Evolutionary conservation across 2,113 vertebrate species (phyloP).

Genomic region (Gambusia holbrooki): DNA sequence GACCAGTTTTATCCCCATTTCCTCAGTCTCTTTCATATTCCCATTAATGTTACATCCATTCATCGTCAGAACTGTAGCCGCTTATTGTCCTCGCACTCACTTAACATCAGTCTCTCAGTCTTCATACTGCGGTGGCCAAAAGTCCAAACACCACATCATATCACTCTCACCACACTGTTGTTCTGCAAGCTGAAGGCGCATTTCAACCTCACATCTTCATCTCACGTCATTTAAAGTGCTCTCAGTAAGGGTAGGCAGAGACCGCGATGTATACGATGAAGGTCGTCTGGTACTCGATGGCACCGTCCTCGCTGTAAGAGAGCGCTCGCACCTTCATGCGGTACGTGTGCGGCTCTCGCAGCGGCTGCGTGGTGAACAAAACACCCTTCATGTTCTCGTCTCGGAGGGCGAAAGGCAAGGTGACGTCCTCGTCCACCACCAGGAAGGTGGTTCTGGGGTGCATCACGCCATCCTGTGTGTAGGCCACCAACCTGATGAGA

Average conservation of each 20-base stretch:
- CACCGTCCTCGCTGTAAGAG: slow-evolving; percentile 85
- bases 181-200: slow-evolving; percentile 10
- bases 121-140: slow-evolving; percentile 48
- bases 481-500: slow-evolving; percentile 94
- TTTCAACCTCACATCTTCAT: slow-evolving; percentile 1
- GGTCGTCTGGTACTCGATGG: slow-evolving; percentile 93
- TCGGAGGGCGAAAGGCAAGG: slow-evolving; percentile 89
- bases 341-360: slow-evolving; percentile 88
- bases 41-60: slow-evolving; percentile 31
- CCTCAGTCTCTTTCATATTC: slow-evolving; percentile 19
- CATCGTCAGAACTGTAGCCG: slow-evolving; percentile 11
- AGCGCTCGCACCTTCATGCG: slow-evolving; percentile 92
- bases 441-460: slow-evolving; percentile 93
- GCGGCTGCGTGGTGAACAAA: slow-evolving; percentile 86
- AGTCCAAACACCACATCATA: slow-evolving; percentile 38
- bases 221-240: slow-evolving; percentile 63
- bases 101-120: slow-evolving; percentile 32
- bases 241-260: slow-evolving; percentile 93
- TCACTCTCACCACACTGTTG: slow-evolving; percentile 7
- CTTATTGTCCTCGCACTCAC: slow-evolving; percentile 30
- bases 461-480: slow-evolving; percentile 93
- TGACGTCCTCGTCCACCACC: slow-evolving; percentile 83
- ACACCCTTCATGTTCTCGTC: slow-evolving; percentile 95
- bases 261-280: slow-evolving; percentile 98
- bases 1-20: slow-evolving; percentile 29